These are phyloP conservation scores for Oceanodroma tethys DNA, from an alignment of 2,113 vertebrate species.

Conservation along the genomic window DNA sequence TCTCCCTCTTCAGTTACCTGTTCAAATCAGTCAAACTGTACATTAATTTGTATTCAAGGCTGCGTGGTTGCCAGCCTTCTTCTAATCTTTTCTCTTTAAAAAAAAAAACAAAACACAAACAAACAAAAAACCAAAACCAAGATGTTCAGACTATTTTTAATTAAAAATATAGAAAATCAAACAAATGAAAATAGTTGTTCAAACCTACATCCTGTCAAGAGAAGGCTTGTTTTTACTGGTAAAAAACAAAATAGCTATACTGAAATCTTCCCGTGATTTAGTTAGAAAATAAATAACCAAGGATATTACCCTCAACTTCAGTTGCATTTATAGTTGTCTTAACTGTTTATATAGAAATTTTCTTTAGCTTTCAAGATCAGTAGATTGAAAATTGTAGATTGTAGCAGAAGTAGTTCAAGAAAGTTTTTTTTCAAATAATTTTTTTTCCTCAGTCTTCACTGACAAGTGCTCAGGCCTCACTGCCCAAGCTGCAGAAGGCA, in stretches of 20 bases:
- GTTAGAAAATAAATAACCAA: background rate
- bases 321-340: background rate
- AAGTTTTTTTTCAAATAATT: no score
- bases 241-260: background rate
- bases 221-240: rapidly evolving
- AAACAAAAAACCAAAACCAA: background rate
- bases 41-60: background rate
- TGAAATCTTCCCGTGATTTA: background rate
- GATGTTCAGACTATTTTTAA: background rate
- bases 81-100: background rate
- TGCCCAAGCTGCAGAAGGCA: no score
- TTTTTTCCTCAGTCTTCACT: no score
- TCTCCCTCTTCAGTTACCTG: background rate
- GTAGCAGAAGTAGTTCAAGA: background rate
- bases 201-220: background rate
- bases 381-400: background rate
- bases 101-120: background rate
- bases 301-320: background rate
- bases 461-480: no score
- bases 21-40: background rate
- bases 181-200: background rate
- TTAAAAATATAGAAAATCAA: background rate
- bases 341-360: background rate
- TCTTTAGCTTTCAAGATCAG: background rate
- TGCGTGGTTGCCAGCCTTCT: background rate